Evolutionary conservation across 2,888 invertebrate genomes (phyloP).

Genomic region (Salticus scenicus): DNA sequence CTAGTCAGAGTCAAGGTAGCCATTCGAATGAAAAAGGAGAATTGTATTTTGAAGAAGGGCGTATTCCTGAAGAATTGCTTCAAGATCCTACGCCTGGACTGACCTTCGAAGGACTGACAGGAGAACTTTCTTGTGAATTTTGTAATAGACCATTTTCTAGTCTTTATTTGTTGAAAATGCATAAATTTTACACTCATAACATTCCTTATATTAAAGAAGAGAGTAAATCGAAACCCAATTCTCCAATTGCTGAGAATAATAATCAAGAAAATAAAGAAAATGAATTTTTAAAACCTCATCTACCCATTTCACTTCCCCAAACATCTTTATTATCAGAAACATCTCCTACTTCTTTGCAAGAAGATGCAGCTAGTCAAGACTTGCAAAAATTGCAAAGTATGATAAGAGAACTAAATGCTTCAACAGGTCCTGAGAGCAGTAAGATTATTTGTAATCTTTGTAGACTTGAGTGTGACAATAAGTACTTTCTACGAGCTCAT

Average conservation of each 20-base stretch:
- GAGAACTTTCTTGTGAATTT: constrained; percentile 75
- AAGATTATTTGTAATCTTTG: constrained; percentile 81
- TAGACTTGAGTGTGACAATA: constrained; percentile 83
- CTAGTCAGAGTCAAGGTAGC: constrained; percentile 60
- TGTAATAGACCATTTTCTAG: constrained; percentile 76
- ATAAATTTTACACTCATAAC: constrained; percentile 76
- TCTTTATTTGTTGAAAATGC: constrained; percentile 77
- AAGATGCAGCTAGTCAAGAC: constrained; percentile 83
- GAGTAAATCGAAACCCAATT: constrained; percentile 69
- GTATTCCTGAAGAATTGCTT: constrained; percentile 56
- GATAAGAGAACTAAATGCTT: constrained; percentile 89
- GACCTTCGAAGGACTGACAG: constrained; percentile 32
- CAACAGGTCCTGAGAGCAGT: constrained; percentile 68
- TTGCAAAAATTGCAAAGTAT: constrained; percentile 91
- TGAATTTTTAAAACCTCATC: constrained; percentile 60
- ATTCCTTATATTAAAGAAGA: constrained; percentile 73
- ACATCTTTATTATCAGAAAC: constrained; percentile 53
- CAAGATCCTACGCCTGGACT: constrained; percentile 39
- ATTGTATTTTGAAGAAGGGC: constrained; percentile 37
- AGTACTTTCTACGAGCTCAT: constrained; percentile 83
- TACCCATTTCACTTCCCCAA: constrained; percentile 52
- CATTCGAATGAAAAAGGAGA: constrained; percentile 62
- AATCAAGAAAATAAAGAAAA: constrained; percentile 67
- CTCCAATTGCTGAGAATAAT: constrained; percentile 42
- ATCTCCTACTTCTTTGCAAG: constrained; percentile 49